A percentile compares a stretch with the other conserved stretches of the same genome.
Conservation (phyloP, 2,888 invertebrate species). For the Heliconius sara region DNA sequence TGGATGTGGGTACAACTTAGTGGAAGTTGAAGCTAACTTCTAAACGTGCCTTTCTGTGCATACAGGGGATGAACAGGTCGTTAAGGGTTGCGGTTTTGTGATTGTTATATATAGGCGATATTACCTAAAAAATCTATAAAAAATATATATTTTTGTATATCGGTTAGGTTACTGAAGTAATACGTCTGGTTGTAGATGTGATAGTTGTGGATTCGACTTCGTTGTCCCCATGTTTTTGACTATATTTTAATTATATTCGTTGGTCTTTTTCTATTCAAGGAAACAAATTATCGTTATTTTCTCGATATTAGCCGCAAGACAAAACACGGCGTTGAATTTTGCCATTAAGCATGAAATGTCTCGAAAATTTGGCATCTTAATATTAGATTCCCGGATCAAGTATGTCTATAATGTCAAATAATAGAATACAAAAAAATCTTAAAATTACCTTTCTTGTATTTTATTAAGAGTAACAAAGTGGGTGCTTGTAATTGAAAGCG, state of each 20-base stretch:
- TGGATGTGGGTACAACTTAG: slow-evolving; percentile 16
- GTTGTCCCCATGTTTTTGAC: too few relatives aligned
- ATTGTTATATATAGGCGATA: not conserved
- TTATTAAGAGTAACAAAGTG: too few relatives aligned
- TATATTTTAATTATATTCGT: not conserved
- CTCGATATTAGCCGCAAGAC: not conserved
- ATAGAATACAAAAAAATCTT: not conserved
- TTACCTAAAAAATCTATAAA: not conserved
- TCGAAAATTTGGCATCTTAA: not conserved
- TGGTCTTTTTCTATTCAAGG: not conserved
- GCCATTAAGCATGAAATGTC: not conserved
- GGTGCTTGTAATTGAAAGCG: not conserved
- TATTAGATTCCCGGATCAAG: too few relatives aligned
- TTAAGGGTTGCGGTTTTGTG: slow-evolving; percentile 22
- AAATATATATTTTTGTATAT: not conserved
- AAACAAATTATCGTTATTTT: not conserved
- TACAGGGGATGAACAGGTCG: slow-evolving; percentile 31
- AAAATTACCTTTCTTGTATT: not conserved
- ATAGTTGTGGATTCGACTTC: too few relatives aligned
- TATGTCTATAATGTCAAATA: too few relatives aligned
- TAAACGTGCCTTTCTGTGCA: slow-evolving; percentile 30
- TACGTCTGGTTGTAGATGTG: too few relatives aligned
- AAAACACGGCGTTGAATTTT: not conserved
- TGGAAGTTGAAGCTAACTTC: slow-evolving; percentile 31
- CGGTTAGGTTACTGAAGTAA: too few relatives aligned